phyloP scores from a whole-genome alignment of 2,888 invertebrate genomes.

The Plagiodera versicolora region DNA sequence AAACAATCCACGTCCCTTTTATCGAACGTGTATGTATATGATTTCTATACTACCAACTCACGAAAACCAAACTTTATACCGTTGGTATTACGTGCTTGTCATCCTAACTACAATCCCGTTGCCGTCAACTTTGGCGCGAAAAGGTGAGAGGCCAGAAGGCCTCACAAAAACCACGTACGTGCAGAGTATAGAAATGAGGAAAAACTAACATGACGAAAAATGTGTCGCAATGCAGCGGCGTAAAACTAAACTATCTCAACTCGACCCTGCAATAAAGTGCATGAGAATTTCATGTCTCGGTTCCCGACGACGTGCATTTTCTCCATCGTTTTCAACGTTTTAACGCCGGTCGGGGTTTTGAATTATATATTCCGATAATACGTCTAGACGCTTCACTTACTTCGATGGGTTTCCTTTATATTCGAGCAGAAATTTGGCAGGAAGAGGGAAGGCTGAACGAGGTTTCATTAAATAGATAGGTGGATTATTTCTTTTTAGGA shows the following conservation, averaged over 20 bases:
- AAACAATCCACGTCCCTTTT: no score
- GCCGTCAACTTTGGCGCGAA: no score
- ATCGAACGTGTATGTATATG: no score
- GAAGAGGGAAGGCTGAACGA: neutral
- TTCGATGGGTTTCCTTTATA: neutral
- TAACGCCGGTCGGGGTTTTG: neutral
- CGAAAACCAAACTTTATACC: no score
- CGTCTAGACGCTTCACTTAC: slow-evolving; percentile 18
- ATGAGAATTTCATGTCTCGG: slow-evolving; percentile 20
- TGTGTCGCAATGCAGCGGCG: neutral
- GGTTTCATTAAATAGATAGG: no score
- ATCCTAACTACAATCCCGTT: no score
- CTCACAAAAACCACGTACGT: neutral
- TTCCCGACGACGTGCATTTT: slow-evolving; percentile 17
- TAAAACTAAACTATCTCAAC: neutral
- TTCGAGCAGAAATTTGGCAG: neutral
- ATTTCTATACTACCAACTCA: no score
- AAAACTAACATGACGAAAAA: neutral
- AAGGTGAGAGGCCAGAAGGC: no score
- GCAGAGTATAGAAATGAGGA: neutral
- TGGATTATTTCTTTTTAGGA: no score
- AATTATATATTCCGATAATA: slow-evolving; percentile 21
- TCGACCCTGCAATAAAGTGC: neutral
- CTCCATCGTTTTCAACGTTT: neutral
- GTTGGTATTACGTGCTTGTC: no score